A percentile compares a stretch with the other conserved stretches of the same genome.
Evolutionary conservation across 2,888 invertebrate genomes (phyloP).

Genomic region (Argyresthia albistria): DNA sequence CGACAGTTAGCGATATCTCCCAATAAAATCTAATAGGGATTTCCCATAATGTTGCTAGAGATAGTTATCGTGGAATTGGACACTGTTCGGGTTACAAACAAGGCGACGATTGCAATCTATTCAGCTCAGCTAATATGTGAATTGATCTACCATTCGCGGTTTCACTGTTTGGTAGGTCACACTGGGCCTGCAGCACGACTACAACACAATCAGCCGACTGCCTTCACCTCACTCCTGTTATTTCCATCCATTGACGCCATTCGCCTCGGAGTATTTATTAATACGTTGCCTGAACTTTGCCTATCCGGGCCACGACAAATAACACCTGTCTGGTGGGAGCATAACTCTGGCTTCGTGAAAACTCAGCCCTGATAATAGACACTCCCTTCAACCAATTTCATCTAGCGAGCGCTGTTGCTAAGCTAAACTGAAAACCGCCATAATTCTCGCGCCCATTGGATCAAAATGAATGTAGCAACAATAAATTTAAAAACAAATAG

Average conservation of each 20-base stretch:
- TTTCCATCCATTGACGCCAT: conserved; percentile 39
- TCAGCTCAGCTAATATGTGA: conserved; percentile 14
- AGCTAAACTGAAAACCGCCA: not conserved
- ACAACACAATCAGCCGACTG: not conserved
- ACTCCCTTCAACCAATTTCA: conserved; percentile 12
- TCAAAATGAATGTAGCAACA: not conserved
- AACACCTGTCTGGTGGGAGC: conserved; percentile 23
- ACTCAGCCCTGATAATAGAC: conserved; percentile 3
- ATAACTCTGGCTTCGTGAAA: conserved; percentile 11
- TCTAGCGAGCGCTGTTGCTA: conserved; percentile 10
- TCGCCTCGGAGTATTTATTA: conserved; percentile 27
- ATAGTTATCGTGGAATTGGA: too few species aligned
- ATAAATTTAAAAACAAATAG: not conserved
- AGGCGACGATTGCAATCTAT: not conserved
- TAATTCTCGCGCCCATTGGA: not conserved
- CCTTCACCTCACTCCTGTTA: conserved; percentile 36
- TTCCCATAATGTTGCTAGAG: too few species aligned
- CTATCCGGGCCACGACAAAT: conserved; percentile 36
- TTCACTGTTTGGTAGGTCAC: conserved; percentile 18
- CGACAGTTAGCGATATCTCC: too few species aligned
- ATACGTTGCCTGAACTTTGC: conserved; percentile 37
- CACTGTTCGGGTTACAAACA: too few species aligned
- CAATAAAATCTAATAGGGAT: too few species aligned
- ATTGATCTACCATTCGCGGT: conserved; percentile 13
- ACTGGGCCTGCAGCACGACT: conserved; percentile 18